A percentile compares a stretch with the other conserved stretches of the same genome.
phyloP scores from a whole-genome alignment of 1,140 invertebrate genomes.

The Portunus trituberculatus region DNA sequence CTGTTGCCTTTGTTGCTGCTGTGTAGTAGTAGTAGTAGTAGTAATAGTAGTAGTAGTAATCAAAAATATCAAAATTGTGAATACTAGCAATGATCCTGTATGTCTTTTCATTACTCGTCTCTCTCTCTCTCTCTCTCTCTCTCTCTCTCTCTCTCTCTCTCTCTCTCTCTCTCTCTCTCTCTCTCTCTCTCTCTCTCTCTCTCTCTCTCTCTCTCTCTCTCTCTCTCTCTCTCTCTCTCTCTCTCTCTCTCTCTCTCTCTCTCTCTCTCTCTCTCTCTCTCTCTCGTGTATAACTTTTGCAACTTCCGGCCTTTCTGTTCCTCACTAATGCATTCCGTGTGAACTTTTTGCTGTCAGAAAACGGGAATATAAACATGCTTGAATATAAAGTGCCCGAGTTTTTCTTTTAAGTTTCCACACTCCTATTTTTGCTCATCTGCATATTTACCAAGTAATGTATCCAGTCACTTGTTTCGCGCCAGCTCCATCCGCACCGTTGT shows the following conservation, averaged over 20 bases:
- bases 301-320: neutral
- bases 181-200: no score
- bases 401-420: neutral
- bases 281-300: neutral
- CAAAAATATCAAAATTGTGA: no score
- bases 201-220: no score
- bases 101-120: no score
- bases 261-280: no score
- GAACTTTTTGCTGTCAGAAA: neutral
- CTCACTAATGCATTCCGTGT: neutral
- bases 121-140: no score
- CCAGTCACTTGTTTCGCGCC: neutral
- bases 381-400: neutral
- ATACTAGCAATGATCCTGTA: no score
- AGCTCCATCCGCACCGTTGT: no score
- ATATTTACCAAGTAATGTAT: neutral
- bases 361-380: neutral
- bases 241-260: no score
- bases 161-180: no score
- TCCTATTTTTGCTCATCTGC: neutral
- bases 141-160: no score
- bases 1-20: neutral
- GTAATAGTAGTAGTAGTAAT: neutral
- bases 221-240: no score
- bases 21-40: neutral